Percentiles rank a stretch among this genome's conserved stretches.
phyloP scores from a whole-genome alignment of 53 echinoderm and acorn worm genomes.

The Zoroaster sp. region DNA sequence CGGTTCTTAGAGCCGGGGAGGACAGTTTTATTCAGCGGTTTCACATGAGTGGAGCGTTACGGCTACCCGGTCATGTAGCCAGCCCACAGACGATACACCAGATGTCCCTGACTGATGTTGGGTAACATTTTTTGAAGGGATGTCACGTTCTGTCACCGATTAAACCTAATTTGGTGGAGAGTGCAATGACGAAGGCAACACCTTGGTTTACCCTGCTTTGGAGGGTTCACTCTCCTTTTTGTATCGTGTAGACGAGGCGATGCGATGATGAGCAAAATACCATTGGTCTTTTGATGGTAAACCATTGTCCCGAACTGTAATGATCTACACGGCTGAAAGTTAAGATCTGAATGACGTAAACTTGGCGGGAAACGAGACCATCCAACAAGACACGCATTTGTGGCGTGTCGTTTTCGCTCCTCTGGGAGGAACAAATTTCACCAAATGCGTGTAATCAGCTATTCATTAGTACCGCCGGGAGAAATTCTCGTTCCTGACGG shows the following conservation, averaged over 20 bases:
- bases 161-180: constrained; percentile 44
- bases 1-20: background rate
- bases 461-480: constrained; percentile 66
- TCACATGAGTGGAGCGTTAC: constrained; percentile 5
- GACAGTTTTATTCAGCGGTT: constrained; percentile 9
- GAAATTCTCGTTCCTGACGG: background rate
- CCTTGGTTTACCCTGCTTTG: constrained; percentile 24
- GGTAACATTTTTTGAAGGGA: constrained; percentile 27
- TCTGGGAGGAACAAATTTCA: constrained; percentile 67
- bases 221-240: background rate
- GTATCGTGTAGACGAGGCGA: background rate
- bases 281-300: too few relatives aligned
- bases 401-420: constrained; percentile 58
- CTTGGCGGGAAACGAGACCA: constrained; percentile 47
- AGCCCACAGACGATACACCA: constrained; percentile 34
- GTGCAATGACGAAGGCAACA: constrained; percentile 32
- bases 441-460: constrained; percentile 58
- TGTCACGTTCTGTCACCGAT: constrained; percentile 23
- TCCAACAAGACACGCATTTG: constrained; percentile 37
- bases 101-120: background rate
- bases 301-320: background rate
- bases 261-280: background rate
- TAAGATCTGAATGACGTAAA: constrained; percentile 25
- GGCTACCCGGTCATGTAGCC: constrained; percentile 18
- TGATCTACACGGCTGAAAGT: constrained; percentile 34